phyloP scores from a whole-genome alignment of 2,888 invertebrate species.

The Melipona bicolor region DNA sequence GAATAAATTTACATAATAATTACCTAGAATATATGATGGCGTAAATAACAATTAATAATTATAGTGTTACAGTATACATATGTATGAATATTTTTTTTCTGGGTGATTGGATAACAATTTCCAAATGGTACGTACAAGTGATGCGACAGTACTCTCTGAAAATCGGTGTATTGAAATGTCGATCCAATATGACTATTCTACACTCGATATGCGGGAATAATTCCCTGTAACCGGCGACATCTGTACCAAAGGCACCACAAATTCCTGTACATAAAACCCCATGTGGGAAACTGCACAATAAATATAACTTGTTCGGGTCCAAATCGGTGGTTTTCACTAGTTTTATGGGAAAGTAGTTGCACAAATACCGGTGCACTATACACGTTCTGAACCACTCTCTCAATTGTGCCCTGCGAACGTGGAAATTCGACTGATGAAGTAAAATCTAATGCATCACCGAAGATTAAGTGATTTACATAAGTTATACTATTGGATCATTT shows the following conservation, averaged over 20 bases:
- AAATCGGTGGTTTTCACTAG: constrained; percentile 93
- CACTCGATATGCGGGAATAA: constrained; percentile 88
- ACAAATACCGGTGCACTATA: constrained; percentile 90
- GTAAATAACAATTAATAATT: too few relatives aligned
- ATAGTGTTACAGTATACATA: too few relatives aligned
- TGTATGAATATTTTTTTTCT: too few relatives aligned
- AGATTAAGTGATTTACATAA: too few relatives aligned
- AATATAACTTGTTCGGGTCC: constrained; percentile 92
- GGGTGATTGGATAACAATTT: not conserved
- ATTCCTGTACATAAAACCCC: constrained; percentile 93
- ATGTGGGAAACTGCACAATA: constrained; percentile 96
- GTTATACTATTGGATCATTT: too few relatives aligned
- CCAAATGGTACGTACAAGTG: constrained; percentile 84
- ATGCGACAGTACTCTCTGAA: constrained; percentile 88
- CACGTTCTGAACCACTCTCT: constrained; percentile 87
- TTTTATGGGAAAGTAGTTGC: constrained; percentile 94
- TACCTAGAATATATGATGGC: too few relatives aligned
- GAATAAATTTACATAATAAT: too few relatives aligned
- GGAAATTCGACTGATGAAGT: too few relatives aligned
- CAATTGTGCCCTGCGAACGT: too few relatives aligned
- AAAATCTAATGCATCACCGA: too few relatives aligned
- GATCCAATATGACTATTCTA: constrained; percentile 89
- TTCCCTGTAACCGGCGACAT: constrained; percentile 85
- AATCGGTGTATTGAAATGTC: constrained; percentile 90
- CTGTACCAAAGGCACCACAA: constrained; percentile 92